Evolutionary conservation across 1,140 invertebrate species (phyloP).

Genomic region (Oreohelix idahoensis): DNA sequence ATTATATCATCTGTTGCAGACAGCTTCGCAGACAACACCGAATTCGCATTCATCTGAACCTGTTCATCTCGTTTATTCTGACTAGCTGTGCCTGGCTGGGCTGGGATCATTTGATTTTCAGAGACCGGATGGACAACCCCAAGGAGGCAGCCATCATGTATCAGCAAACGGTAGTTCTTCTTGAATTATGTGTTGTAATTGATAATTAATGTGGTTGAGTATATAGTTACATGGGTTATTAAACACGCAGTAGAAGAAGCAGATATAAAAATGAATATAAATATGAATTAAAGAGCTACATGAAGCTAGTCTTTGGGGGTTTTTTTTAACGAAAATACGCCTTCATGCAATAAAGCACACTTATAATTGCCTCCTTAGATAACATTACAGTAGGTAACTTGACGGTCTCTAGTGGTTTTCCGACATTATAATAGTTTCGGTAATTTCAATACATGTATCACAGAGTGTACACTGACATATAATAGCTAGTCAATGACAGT

Average conservation of each 20-base stretch:
- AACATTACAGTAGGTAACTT: too few species aligned
- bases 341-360: too few species aligned
- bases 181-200: neutral
- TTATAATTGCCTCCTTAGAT: too few species aligned
- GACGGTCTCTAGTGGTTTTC: too few species aligned
- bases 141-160: slow-evolving; percentile 49
- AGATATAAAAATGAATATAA: too few species aligned
- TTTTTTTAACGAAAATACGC: too few species aligned
- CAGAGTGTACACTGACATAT: too few species aligned
- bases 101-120: slow-evolving; percentile 72
- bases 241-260: neutral
- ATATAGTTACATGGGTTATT: neutral
- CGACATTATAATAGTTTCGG: too few species aligned
- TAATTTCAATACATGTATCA: too few species aligned
- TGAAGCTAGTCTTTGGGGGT: too few species aligned
- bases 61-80: slow-evolving; percentile 76
- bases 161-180: slow-evolving; percentile 17
- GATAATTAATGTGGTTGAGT: neutral
- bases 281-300: too few species aligned
- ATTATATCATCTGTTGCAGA: slow-evolving; percentile 40
- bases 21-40: slow-evolving; percentile 57
- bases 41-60: slow-evolving; percentile 76
- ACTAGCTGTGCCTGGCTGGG: slow-evolving; percentile 73
- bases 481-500: too few species aligned
- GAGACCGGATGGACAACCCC: slow-evolving; percentile 60